A percentile compares a stretch with the other conserved stretches of the same genome.
Conservation (phyloP, 1,140 invertebrate species). For the Drosophila micromelanica region DNA sequence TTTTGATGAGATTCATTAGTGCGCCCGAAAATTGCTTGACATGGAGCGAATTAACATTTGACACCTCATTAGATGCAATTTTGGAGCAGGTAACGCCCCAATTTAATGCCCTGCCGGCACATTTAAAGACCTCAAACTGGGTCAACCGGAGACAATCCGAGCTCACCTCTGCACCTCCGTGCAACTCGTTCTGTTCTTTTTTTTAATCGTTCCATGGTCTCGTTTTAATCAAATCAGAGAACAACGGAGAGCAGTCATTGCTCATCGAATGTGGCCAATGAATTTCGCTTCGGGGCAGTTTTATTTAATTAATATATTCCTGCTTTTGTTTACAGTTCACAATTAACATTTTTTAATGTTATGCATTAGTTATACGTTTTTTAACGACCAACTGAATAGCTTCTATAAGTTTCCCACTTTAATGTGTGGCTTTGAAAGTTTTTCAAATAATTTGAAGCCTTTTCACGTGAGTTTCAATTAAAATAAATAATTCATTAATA, state of each 20-base stretch:
- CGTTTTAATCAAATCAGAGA: conserved; percentile 62
- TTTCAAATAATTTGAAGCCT: not conserved
- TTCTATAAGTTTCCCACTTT: conserved; percentile 7
- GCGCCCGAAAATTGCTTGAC: conserved; percentile 4
- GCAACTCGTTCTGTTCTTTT: conserved; percentile 57
- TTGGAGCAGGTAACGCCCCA: conserved; percentile 22
- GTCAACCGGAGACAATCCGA: conserved; percentile 41
- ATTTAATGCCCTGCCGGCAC: conserved; percentile 27
- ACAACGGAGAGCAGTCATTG: conserved; percentile 10
- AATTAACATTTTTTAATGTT: conserved; percentile 21
- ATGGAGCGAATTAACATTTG: conserved; percentile 63
- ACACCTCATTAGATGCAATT: conserved; percentile 61
- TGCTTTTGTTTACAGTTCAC: conserved; percentile 25
- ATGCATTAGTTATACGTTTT: conserved; percentile 26
- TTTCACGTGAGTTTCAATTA: not conserved
- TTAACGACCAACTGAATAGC: not conserved
- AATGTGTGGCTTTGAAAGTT: not conserved
- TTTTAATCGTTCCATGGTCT: conserved; percentile 35
- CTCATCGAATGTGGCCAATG: conserved; percentile 47
- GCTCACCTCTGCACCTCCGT: conserved; percentile 3
- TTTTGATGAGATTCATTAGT: conserved; percentile 30
- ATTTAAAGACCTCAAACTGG: conserved; percentile 38
- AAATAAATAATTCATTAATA: not conserved
- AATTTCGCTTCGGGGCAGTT: conserved; percentile 52
- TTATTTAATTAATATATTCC: conserved; percentile 36